Evolutionary conservation across 2,888 invertebrate species (phyloP), one percentile per base, ranked within the genome.

Genomic region (Sesia apiformis): DNA sequence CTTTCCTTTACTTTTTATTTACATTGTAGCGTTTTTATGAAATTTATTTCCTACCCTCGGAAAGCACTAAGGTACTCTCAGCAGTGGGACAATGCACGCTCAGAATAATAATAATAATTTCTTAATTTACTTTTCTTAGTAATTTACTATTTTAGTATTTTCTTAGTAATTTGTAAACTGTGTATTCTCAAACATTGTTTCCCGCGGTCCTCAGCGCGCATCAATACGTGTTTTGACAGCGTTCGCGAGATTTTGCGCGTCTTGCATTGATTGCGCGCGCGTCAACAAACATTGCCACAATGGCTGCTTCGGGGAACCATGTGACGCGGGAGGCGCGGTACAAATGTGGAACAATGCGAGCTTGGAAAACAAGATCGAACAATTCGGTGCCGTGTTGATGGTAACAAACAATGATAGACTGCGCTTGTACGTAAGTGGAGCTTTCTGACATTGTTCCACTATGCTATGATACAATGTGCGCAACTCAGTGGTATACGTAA

Each of bases 271-370:
- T 71, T 64, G 69, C 70, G 65, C 66, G 72, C 70, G 64, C 70
- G 72, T 76, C 83, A 89, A 88, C 87, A 88, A 88, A 85, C 83
- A 84, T 56, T 58, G 72, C 80, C 76, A 89, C 88, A 89, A 88
- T 89, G 84, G 86, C 71, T 67, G 74, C 75, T 87, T 85, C 84
- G 74, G 60, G 72, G 88, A 86, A 87, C 65, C 73, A 74, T 64
- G 73, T 80, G 84, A 84, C 84, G 83, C 72, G 74, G 72, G 72
- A 69, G 68, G 65, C 61, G 65, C 66, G 67, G 77, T 78, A 71
- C 84, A 79, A 81, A 85, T 83, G 81, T 81, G 76, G 81, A 86
- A 89, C 88, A 89, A 88, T 88, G 83, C 68, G 64, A 62, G 74
- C 76, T 80, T 84, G 84, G 82, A 81, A 80, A 87, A 86, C 79